These are phyloP conservation scores for Furcula furcula DNA, from an alignment of 2,888 invertebrate species.

Conservation along the genomic window DNA sequence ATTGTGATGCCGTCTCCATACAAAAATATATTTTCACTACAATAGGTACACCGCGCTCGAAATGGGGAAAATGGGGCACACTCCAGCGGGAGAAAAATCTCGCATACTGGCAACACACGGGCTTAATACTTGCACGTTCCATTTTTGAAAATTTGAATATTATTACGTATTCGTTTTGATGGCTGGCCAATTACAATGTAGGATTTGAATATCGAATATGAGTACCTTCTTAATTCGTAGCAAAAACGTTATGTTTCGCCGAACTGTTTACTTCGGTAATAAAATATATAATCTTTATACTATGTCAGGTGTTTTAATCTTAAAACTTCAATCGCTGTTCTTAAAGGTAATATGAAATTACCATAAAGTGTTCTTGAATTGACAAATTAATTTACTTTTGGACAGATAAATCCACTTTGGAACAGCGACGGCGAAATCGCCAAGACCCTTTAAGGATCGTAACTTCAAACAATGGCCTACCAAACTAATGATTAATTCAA, in stretches of 20 bases:
- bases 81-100: conserved; percentile 58
- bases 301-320: too few species aligned
- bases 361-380: conserved; percentile 32
- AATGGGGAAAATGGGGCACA: conserved; percentile 62
- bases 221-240: neutral
- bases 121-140: conserved; percentile 48
- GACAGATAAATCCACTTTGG: conserved; percentile 67
- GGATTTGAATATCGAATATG: conserved; percentile 8
- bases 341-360: conserved; percentile 28
- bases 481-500: conserved; percentile 77
- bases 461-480: conserved; percentile 63
- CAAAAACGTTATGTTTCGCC: neutral
- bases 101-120: conserved; percentile 51
- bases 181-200: conserved; percentile 20
- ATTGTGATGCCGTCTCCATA: conserved; percentile 66
- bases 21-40: conserved; percentile 71
- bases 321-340: conserved; percentile 10
- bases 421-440: conserved; percentile 45
- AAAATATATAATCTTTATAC: neutral
- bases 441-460: conserved; percentile 56
- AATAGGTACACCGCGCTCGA: conserved; percentile 49
- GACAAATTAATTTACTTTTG: conserved; percentile 55
- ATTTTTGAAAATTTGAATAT: conserved; percentile 51
- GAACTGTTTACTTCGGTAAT: too few species aligned
- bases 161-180: conserved; percentile 24